These are phyloP conservation scores for Artemisiospiza belli DNA, from an alignment of 2,113 vertebrate genomes.

Conservation along the genomic window DNA sequence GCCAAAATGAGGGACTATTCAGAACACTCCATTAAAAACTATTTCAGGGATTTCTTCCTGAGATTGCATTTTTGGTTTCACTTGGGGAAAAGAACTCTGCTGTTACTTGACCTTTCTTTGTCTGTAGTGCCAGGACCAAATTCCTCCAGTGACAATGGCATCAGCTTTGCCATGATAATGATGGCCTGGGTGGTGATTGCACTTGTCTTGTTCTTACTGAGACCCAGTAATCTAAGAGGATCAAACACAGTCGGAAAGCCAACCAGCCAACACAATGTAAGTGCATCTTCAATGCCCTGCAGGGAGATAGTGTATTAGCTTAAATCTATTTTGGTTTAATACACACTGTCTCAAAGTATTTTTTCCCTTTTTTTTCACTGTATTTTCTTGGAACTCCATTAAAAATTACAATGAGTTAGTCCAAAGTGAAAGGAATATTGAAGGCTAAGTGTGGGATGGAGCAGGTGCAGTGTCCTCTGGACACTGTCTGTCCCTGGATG, in stretches of 20 bases:
- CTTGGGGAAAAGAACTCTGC: background rate
- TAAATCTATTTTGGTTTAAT: background rate
- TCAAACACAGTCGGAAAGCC: slow-evolving; percentile 81
- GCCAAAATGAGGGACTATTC: background rate
- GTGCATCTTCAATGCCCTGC: slow-evolving; percentile 47
- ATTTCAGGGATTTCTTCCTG: background rate
- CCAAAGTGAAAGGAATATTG: background rate
- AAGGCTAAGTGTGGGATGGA: background rate
- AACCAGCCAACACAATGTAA: slow-evolving; percentile 83
- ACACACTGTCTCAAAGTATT: background rate
- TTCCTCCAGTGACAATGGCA: slow-evolving; percentile 75
- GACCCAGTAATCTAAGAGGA: slow-evolving; percentile 87
- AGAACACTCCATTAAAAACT: background rate
- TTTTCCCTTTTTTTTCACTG: background rate
- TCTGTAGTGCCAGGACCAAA: slow-evolving; percentile 89
- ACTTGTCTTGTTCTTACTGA: slow-evolving; percentile 88
- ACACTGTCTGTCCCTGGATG: background rate
- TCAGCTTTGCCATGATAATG: slow-evolving; percentile 89
- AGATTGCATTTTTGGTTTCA: background rate
- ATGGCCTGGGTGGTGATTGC: slow-evolving; percentile 92
- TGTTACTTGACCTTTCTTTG: slow-evolving; percentile 14
- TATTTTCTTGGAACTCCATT: background rate
- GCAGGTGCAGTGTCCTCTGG: background rate
- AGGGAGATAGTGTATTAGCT: background rate
- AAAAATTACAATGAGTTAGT: background rate